These are phyloP conservation scores for Tragelaphus buxtoni DNA, from an alignment of 2,113 vertebrate species.

Conservation along the genomic window DNA sequence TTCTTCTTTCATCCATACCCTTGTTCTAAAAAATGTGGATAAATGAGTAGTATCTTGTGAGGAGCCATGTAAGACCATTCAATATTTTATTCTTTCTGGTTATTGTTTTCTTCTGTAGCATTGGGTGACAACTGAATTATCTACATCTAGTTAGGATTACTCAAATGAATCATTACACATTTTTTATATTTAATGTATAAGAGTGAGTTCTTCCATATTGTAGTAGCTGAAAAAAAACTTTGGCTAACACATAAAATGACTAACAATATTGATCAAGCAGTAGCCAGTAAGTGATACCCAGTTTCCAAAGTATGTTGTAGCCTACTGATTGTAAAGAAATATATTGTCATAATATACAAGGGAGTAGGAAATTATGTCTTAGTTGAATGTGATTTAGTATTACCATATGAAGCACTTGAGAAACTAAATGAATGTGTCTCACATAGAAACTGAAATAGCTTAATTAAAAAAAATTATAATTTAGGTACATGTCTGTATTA, in stretches of 20 bases:
- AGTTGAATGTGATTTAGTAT: background rate
- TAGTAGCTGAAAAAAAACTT: background rate
- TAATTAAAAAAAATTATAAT: background rate
- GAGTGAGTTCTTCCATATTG: background rate
- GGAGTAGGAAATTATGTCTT: background rate
- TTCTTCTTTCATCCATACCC: background rate
- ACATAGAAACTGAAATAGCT: constrained; percentile 13
- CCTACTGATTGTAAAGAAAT: background rate
- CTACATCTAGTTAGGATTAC: background rate
- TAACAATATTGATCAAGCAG: background rate
- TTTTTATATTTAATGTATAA: constrained; percentile 44
- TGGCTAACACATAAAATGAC: background rate
- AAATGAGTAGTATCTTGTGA: constrained; percentile 25
- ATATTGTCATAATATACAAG: background rate
- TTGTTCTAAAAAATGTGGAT: constrained; percentile 17
- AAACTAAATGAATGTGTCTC: background rate
- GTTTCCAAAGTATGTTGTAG: background rate
- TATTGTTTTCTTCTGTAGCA: constrained; percentile 31
- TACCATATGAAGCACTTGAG: background rate
- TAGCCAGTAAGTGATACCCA: background rate
- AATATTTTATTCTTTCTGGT: constrained; percentile 43
- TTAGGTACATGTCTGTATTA: background rate
- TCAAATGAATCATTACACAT: constrained; percentile 19
- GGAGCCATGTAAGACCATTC: background rate
- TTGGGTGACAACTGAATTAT: background rate